A percentile compares a stretch with the other conserved stretches of the same genome.
These are phyloP conservation scores for Pachyuromys duprasi DNA, from an alignment of 2,797 vertebrate species.

Conservation along the genomic window DNA sequence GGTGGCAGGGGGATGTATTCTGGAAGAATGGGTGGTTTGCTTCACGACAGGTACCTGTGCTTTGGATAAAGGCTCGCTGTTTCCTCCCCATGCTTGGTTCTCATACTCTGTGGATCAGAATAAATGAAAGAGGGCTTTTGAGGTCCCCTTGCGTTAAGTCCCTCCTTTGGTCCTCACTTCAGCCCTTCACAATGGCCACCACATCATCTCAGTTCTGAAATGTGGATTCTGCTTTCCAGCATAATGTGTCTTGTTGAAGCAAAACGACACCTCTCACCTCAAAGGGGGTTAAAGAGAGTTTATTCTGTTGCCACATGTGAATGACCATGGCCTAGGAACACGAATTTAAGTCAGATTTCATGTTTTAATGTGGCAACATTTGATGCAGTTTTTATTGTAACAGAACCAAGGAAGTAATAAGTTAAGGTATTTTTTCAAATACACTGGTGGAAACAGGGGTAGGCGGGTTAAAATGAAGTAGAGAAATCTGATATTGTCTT, in stretches of 20 bases:
- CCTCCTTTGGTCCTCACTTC: background rate
- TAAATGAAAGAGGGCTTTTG: background rate
- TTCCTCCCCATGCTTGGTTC: background rate
- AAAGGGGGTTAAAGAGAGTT: background rate
- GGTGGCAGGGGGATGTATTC: background rate
- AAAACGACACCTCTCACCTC: background rate
- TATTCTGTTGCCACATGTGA: background rate
- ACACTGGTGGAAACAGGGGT: background rate
- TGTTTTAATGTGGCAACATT: background rate
- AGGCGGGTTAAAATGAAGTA: background rate
- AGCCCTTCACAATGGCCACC: background rate
- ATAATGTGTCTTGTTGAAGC: background rate
- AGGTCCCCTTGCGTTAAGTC: background rate
- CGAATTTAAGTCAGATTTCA: background rate
- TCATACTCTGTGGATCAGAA: background rate
- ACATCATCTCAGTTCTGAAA: background rate
- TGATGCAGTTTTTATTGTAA: background rate
- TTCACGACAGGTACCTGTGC: background rate
- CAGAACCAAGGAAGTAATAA: background rate
- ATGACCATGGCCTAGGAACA: background rate
- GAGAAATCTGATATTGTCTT: background rate
- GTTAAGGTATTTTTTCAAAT: background rate
- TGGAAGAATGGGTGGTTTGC: background rate
- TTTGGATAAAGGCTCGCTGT: background rate
- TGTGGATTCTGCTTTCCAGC: background rate